A percentile compares a stretch with the other conserved stretches of the same genome.
phyloP scores from a whole-genome alignment of 1,140 invertebrate species.

The Drosophila baimaii region DNA sequence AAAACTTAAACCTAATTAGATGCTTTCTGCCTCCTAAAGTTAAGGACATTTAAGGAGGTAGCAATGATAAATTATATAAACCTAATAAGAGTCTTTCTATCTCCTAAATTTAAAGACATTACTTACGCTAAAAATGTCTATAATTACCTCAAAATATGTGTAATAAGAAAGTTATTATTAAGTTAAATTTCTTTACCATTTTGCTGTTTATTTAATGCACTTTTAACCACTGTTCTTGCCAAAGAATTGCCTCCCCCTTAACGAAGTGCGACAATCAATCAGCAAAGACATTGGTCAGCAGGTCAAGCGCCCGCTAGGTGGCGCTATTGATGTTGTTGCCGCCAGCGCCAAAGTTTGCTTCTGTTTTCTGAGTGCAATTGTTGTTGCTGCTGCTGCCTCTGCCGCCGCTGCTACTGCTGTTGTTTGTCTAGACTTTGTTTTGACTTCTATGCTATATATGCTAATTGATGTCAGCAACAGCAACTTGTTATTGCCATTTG shows the following conservation, averaged over 20 bases:
- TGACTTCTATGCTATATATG: constrained; percentile 62
- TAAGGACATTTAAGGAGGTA: no score
- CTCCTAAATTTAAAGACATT: no score
- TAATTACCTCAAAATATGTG: no score
- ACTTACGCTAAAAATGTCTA: no score
- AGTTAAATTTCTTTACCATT: rapidly evolving
- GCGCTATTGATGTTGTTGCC: constrained; percentile 45
- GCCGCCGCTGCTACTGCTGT: constrained; percentile 1
- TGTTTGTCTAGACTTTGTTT: constrained; percentile 74
- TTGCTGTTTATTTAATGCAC: neutral
- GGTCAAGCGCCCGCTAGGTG: constrained; percentile 65
- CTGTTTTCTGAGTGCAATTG: constrained; percentile 4
- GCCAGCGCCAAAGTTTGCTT: constrained; percentile 11
- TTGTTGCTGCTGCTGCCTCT: constrained; percentile 4
- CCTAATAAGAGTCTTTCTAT: no score
- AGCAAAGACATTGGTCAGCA: constrained; percentile 46
- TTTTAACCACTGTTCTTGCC: constrained; percentile 26
- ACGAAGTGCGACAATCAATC: constrained; percentile 69
- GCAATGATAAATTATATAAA: no score
- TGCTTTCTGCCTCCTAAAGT: no score
- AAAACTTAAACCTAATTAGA: no score
- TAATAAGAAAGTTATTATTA: no score
- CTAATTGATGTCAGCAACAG: constrained; percentile 72
- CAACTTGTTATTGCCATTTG: constrained; percentile 52
- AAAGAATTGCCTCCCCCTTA: constrained; percentile 12